Conservation (phyloP, 2,797 vertebrate species). For the Cossypha dichroa region DNA sequence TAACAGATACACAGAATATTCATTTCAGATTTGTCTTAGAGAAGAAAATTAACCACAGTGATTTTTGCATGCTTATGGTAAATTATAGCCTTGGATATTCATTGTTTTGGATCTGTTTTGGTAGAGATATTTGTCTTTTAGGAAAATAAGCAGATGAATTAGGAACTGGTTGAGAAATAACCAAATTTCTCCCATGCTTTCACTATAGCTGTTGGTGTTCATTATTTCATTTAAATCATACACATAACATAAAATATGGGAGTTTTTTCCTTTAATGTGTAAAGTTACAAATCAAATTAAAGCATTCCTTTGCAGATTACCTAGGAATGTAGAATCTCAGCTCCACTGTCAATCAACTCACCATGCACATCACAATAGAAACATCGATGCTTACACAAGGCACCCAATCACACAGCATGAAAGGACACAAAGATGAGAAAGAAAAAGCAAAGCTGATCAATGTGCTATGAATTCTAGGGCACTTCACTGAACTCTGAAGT, state of each 20-base stretch:
- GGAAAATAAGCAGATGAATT: background rate
- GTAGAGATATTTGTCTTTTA: background rate
- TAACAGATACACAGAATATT: background rate
- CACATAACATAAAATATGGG: background rate
- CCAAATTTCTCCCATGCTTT: background rate
- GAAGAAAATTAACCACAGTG: background rate
- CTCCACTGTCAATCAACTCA: background rate
- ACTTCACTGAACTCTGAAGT: background rate
- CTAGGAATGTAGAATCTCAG: background rate
- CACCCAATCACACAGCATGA: background rate
- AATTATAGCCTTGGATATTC: background rate
- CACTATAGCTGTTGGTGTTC: background rate
- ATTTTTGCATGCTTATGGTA: background rate
- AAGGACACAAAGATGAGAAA: background rate
- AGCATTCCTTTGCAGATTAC: background rate
- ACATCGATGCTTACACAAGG: background rate
- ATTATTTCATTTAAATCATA: background rate
- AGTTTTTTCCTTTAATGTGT: accelerated
- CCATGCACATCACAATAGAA: background rate
- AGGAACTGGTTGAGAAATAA: background rate
- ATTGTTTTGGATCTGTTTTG: background rate
- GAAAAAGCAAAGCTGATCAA: background rate
- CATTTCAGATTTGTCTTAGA: background rate
- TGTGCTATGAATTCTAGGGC: background rate
- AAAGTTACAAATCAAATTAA: background rate